Percentiles rank a stretch among this genome's conserved stretches.
Evolutionary conservation across 2,113 vertebrate genomes (phyloP).

Genomic region (Etheostoma spectabile): DNA sequence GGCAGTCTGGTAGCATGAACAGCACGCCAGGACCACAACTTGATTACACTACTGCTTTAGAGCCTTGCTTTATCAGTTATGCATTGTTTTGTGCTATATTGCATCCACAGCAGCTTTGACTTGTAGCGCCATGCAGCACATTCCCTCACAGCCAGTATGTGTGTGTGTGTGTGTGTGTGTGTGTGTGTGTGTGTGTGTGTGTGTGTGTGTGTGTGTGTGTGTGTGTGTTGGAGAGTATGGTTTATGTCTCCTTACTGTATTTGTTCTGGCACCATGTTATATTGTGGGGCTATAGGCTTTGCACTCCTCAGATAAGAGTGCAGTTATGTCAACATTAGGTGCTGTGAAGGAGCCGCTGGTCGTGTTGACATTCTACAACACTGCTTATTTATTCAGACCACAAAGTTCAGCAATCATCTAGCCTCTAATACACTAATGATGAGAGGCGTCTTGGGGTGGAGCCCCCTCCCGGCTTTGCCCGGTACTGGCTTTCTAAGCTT

Average conservation of each 20-base stretch:
- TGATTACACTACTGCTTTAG: neutral
- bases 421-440: slow-evolving; percentile 65
- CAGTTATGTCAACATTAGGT: slow-evolving; percentile 80
- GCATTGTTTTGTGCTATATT: slow-evolving; percentile 11
- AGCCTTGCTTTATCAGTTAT: slow-evolving; percentile 9
- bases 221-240: slow-evolving; percentile 41
- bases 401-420: slow-evolving; percentile 70
- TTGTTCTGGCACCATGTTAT: slow-evolving; percentile 76
- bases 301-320: slow-evolving; percentile 77
- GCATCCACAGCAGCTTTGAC: slow-evolving; percentile 20
- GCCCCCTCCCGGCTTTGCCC: slow-evolving; percentile 62
- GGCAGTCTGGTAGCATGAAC: slow-evolving; percentile 7
- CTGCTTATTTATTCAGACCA: slow-evolving; percentile 78
- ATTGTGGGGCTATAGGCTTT: slow-evolving; percentile 69
- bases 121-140: slow-evolving; percentile 21
- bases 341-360: slow-evolving; percentile 76
- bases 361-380: slow-evolving; percentile 79
- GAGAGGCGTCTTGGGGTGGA: slow-evolving; percentile 43
- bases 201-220: slow-evolving; percentile 30
- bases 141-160: slow-evolving; percentile 53
- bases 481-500: slow-evolving; percentile 36
- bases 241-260: slow-evolving; percentile 74
- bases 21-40: neutral
- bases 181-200: slow-evolving; percentile 34
- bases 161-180: slow-evolving; percentile 26